Base-by-base conservation (phyloP, 2,888 invertebrate species). In the Microctonus hyperodae region DNA sequence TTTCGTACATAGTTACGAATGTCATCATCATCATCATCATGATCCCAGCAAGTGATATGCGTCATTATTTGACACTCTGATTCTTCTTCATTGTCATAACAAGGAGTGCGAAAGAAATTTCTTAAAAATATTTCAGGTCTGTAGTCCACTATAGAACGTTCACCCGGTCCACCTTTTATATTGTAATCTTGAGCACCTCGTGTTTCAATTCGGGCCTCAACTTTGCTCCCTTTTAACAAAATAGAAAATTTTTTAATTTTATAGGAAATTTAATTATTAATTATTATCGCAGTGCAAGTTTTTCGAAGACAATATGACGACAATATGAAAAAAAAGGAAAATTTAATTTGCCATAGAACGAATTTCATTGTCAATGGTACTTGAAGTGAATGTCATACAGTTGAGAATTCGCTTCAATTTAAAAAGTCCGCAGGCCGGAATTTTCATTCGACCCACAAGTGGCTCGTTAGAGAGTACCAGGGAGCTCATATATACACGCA, bases 361-460 rank as follows among this genome's bases (percentile, higher is more conserved):
- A 59, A 59, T 65, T 65, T 65, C 13, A 28, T 44, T n/a, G 40
- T 58, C 35, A 58, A 64, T 64, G 58, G 48, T 11, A 2, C 59
- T 64, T 33, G 31, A 61, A 51, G 51, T 64, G 64, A 57, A 67
- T 44, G 56, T 50, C 44, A 44, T 44, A 6, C 16, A 35, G 5
- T 37, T 25, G 31, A 59, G 22, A 22, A 35, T 28, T 31, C 20
- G 10, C 16, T 35, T 13, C 57, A 31, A 55, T 55, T 23, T 37
- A 35, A 57, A 57, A 61, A 61, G 48, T 61, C 50, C 31, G 63
- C 48, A 37, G 63, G 60, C 31, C 60, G 64, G 72, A 72, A 76
- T 76, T 76, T 75, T 67, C 73, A 73, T 71, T 61, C 63, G 57
- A 65, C 69, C 70, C 66, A 73, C 75, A 74, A 77, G 75, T 73